Base-by-base conservation (phyloP, 2,888 invertebrate genomes). In the Melanargia galathea region DNA sequence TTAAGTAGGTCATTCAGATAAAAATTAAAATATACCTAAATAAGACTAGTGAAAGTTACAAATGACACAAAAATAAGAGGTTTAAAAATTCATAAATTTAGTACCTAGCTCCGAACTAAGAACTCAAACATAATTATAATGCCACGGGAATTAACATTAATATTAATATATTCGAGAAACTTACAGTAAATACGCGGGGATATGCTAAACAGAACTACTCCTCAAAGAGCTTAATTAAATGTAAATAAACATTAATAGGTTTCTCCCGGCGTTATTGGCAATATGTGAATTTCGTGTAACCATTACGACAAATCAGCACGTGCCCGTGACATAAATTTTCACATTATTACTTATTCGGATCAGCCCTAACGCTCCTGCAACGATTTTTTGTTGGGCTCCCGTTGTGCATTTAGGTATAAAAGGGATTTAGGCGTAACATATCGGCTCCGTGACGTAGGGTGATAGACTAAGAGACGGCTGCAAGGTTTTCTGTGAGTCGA, bases 281-380 rank as follows among this genome's bases (percentile, higher is more conserved):
- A 87, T 87, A 90, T 87, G 88, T 77, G 84, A 80, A 84, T 84
- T 87, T 82, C 86, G 81, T 87, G 86, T 88, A 75, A 75, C 80
- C 83, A 84, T 86, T 87, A 84, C 74, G 73, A 76, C 76, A 79
- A 81, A 83, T 85, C 86, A 86, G 89, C 90, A 90, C 90, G 90
- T 90, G 90, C 80, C 86, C 73, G 63, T 67, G 84, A 78, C 88
- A 90, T 90, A 90, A 89, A 90, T 90, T 88, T 87, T 86, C 87
- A 82, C 85, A 87, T 90, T 90, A 90, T 86, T 86, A 81, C 83
- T 77, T 77, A 73, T 73, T 73, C 66, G 69, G 72, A 69, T 67
- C 71, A 76, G 77, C 84, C 84, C 85, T 77, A 79, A 78, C 73
- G 78, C 73, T 77, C 72, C 73, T 73, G 75, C 76, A 79, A 78